Conservation (phyloP, 2,797 vertebrate species). For the Amblyopsis hoosieri region DNA sequence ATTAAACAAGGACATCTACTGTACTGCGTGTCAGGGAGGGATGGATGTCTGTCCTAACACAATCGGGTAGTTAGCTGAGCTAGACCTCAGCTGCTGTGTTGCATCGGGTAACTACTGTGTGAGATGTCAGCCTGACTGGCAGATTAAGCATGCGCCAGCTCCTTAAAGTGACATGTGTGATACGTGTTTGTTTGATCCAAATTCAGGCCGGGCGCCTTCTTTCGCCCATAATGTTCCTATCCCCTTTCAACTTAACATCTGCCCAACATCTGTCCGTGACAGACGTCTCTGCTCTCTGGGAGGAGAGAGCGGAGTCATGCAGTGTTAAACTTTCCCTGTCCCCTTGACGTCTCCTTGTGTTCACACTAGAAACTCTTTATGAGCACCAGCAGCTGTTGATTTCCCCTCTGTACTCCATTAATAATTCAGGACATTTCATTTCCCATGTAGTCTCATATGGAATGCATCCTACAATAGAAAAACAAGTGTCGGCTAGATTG, state of each 20-base stretch:
- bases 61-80: constrained; percentile 5
- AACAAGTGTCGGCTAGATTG: constrained; percentile 36
- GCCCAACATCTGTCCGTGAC: constrained; percentile 6
- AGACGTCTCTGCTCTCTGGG: constrained; percentile 3
- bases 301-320: constrained; percentile 37
- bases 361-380: constrained; percentile 51
- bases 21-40: neutral
- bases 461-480: constrained; percentile 33
- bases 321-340: constrained; percentile 35
- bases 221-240: neutral
- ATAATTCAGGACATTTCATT: constrained; percentile 57
- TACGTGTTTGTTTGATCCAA: constrained; percentile 42
- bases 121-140: neutral
- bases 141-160: constrained; percentile 50
- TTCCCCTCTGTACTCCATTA: constrained; percentile 41
- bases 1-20: constrained; percentile 23
- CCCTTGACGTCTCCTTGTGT: constrained; percentile 30
- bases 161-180: constrained; percentile 31
- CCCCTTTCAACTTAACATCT: constrained; percentile 6
- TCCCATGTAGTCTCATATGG: constrained; percentile 20
- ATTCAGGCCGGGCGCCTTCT: constrained; percentile 10
- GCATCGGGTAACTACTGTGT: constrained; percentile 2
- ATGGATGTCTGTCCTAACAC: constrained; percentile 20
- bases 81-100: constrained; percentile 22
- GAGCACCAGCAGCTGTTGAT: constrained; percentile 55